These are phyloP conservation scores for Lasiurus cinereus DNA, from an alignment of 2,113 vertebrate genomes.

Conservation along the genomic window DNA sequence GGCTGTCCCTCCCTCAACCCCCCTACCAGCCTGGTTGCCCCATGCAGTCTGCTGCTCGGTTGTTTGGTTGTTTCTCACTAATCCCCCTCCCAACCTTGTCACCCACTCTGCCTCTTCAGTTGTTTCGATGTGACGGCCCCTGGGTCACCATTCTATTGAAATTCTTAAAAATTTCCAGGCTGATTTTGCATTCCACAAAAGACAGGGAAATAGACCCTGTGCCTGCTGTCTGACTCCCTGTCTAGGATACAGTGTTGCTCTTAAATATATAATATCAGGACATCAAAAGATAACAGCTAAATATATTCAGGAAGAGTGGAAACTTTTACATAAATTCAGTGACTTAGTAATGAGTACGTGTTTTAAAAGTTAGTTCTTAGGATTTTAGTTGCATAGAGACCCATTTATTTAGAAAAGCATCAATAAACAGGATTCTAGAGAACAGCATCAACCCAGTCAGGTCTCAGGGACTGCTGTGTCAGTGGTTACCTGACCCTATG, in stretches of 20 bases:
- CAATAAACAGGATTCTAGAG: conserved; percentile 5
- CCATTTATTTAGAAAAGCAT: conserved; percentile 24
- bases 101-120: too few relatives aligned
- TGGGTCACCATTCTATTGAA: conserved; percentile 30
- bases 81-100: too few relatives aligned
- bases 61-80: too few relatives aligned
- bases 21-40: too few relatives aligned
- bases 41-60: too few relatives aligned
- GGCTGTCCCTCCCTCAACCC: too few relatives aligned
- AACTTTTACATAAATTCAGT: conserved; percentile 63
- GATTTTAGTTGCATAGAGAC: neutral
- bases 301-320: conserved; percentile 63
- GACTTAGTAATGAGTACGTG: conserved; percentile 46
- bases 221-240: neutral
- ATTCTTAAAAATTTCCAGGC: conserved; percentile 49
- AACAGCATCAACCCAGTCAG: neutral
- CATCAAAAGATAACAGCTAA: conserved; percentile 72
- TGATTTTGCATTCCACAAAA: conserved; percentile 58
- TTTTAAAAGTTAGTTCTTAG: conserved; percentile 42
- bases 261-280: conserved; percentile 79
- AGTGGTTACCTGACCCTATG: fast-evolving
- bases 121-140: too few relatives aligned
- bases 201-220: conserved; percentile 24
- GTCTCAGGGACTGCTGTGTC: neutral
- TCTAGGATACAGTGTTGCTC: conserved; percentile 58